Conservation (phyloP, 2,797 vertebrate species). For the Microchirus variegatus region DNA sequence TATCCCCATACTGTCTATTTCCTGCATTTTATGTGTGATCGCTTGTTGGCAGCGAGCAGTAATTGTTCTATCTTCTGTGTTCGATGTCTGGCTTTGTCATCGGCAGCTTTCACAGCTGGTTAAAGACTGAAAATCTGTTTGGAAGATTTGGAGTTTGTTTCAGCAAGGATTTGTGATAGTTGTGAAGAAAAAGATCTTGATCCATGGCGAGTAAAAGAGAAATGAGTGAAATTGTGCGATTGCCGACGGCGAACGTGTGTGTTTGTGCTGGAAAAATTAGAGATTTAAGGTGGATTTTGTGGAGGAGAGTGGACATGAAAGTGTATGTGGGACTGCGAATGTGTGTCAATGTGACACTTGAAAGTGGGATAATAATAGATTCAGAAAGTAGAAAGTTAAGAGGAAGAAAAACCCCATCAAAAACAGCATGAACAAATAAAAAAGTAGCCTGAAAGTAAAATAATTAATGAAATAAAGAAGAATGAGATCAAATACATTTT, state of each 20-base stretch:
- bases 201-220: background rate
- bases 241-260: background rate
- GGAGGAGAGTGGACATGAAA: background rate
- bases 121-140: no score
- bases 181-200: background rate
- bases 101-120: no score
- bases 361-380: slow-evolving; percentile 17
- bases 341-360: background rate
- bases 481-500: no score
- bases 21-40: background rate
- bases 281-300: background rate
- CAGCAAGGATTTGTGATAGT: no score
- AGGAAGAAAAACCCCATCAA: background rate
- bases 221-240: background rate
- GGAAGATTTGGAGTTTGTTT: background rate
- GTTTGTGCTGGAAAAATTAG: background rate
- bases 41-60: no score
- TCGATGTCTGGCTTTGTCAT: no score
- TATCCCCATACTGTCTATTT: slow-evolving; percentile 3
- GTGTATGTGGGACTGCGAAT: background rate
- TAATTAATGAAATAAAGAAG: no score
- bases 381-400: background rate
- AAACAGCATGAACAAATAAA: background rate
- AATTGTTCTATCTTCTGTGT: no score
- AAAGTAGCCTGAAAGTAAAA: background rate